A percentile compares a stretch with the other conserved stretches of the same genome.
Evolutionary conservation across 2,888 invertebrate genomes (phyloP).

Genomic region (Nycteola revayana): DNA sequence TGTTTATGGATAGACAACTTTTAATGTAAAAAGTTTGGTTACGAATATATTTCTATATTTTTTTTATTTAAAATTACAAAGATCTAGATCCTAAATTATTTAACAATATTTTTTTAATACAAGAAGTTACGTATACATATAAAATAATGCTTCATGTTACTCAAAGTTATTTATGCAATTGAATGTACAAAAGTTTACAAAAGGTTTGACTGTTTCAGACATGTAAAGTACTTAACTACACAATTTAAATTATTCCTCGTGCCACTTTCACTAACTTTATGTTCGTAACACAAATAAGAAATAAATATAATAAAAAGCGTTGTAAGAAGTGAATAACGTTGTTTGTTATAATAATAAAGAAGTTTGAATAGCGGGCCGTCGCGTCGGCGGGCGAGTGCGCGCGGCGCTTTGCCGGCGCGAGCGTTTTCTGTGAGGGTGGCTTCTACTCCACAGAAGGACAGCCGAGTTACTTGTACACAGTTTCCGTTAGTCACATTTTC

Average conservation of each 20-base stretch:
- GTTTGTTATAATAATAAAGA: constrained; percentile 29
- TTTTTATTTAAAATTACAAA: too few relatives aligned
- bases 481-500: constrained; percentile 82
- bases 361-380: constrained; percentile 16
- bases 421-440: constrained; percentile 11
- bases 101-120: too few relatives aligned
- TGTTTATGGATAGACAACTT: too few relatives aligned
- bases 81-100: too few relatives aligned
- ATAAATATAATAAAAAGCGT: constrained; percentile 16
- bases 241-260: neutral
- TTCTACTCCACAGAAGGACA: constrained; percentile 50
- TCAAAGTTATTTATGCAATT: too few relatives aligned
- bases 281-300: constrained; percentile 9
- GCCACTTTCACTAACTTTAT: constrained; percentile 15
- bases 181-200: too few relatives aligned
- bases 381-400: constrained; percentile 2
- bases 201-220: too few relatives aligned
- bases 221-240: neutral
- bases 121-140: too few relatives aligned
- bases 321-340: constrained; percentile 29
- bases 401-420: constrained; percentile 9
- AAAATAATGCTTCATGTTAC: too few relatives aligned
- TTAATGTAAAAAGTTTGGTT: too few relatives aligned
- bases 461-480: constrained; percentile 75
- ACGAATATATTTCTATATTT: too few relatives aligned